Conservation (phyloP, 2,113 vertebrate species). For the Nematolebias whitei region DNA sequence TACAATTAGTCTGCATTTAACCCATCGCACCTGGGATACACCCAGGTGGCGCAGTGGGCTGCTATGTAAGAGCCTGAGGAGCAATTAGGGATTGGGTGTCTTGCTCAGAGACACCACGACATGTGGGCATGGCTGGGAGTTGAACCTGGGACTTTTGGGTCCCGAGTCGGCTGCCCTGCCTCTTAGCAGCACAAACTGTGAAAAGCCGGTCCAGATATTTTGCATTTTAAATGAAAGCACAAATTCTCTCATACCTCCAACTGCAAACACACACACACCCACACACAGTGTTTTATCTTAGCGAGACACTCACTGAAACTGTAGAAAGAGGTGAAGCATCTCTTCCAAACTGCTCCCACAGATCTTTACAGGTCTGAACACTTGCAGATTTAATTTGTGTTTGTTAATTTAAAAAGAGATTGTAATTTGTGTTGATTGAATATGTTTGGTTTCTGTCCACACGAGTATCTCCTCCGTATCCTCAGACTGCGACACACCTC, state of each 20-base stretch:
- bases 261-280: conserved; percentile 9
- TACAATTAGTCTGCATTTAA: no score
- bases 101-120: no score
- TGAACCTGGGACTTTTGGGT: no score
- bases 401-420: conserved; percentile 11
- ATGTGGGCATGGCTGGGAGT: no score
- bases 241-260: neutral
- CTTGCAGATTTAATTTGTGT: conserved; percentile 15
- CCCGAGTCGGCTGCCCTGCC: no score
- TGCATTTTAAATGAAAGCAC: conserved; percentile 13
- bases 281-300: neutral
- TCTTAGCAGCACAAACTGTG: neutral
- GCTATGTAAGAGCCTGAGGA: no score
- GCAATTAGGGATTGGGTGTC: no score
- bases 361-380: conserved; percentile 2
- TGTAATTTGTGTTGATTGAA: conserved; percentile 52
- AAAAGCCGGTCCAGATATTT: conserved; percentile 16
- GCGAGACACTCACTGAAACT: conserved; percentile 34
- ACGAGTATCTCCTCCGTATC: conserved; percentile 26
- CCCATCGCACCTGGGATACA: no score
- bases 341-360: conserved; percentile 24
- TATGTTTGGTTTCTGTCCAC: conserved; percentile 28
- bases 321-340: conserved; percentile 32
- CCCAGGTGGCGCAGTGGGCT: no score
- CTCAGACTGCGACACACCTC: conserved; percentile 70